phyloP scores from a whole-genome alignment of 2,113 vertebrate genomes.

The Anser brachyrhynchus region DNA sequence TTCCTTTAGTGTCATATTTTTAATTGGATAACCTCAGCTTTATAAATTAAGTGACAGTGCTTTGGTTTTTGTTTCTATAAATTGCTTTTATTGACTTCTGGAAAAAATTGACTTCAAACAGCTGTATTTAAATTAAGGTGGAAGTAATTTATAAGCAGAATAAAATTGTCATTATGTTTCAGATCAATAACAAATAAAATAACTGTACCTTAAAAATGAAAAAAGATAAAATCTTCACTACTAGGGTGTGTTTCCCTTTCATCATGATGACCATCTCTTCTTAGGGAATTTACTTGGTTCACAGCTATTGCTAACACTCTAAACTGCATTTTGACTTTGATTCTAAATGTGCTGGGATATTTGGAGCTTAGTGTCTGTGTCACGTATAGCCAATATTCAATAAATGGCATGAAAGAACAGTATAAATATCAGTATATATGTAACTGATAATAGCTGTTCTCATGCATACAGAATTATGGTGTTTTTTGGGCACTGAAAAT shows the following conservation, averaged over 20 bases:
- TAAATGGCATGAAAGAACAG: neutral
- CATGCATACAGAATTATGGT: neutral
- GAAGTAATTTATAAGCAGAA: neutral
- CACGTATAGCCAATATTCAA: neutral
- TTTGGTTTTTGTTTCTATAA: neutral
- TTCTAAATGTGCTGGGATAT: neutral
- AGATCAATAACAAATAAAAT: neutral
- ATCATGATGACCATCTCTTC: neutral
- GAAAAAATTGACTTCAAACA: neutral
- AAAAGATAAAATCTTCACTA: neutral
- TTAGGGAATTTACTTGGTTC: neutral
- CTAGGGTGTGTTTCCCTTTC: neutral
- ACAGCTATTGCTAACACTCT: neutral
- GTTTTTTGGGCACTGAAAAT: neutral
- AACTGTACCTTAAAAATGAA: neutral
- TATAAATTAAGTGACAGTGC: neutral
- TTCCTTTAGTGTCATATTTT: neutral
- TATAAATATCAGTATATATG: neutral
- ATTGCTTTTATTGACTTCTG: neutral
- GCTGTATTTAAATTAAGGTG: neutral
- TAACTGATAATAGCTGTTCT: conserved; percentile 1
- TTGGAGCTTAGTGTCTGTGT: neutral
- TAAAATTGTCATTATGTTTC: neutral
- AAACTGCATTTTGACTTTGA: neutral
- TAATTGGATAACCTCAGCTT: neutral